A percentile compares a stretch with the other conserved stretches of the same genome.
phyloP scores from a whole-genome alignment of 2,888 invertebrate species.

The Shargacucullia verbasci region DNA sequence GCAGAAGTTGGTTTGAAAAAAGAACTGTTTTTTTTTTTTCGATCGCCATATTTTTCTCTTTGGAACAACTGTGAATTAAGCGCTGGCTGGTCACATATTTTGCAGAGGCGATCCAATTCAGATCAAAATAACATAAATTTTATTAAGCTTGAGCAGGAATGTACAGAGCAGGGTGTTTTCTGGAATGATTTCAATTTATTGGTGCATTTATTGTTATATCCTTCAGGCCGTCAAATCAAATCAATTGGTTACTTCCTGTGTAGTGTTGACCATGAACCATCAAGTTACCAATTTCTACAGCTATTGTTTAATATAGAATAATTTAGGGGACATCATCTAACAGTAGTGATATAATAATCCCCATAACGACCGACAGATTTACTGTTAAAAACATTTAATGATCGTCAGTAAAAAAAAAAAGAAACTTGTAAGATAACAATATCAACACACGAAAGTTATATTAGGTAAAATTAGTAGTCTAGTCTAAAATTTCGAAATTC shows the following conservation, averaged over 20 bases:
- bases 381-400: no score
- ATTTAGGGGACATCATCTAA: background rate
- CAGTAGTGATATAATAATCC: background rate
- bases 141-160: conserved; percentile 10
- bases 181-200: conserved; percentile 31
- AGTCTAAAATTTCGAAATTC: no score
- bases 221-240: conserved; percentile 21
- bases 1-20: conserved; percentile 33
- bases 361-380: background rate
- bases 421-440: no score
- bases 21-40: conserved; percentile 12
- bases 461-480: no score
- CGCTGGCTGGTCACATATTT: background rate
- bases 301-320: conserved; percentile 7
- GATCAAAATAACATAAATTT: background rate
- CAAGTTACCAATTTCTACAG: conserved; percentile 21
- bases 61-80: conserved; percentile 5
- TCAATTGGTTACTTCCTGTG: conserved; percentile 40
- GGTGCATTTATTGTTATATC: conserved; percentile 22
- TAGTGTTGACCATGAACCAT: conserved; percentile 31
- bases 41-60: background rate
- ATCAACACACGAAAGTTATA: no score
- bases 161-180: conserved; percentile 30
- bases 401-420: no score
- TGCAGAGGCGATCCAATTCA: no score